Percentiles rank a stretch among this genome's conserved stretches.
These are phyloP conservation scores for Mus spretus DNA, from an alignment of 2,797 vertebrate species.

Conservation along the genomic window DNA sequence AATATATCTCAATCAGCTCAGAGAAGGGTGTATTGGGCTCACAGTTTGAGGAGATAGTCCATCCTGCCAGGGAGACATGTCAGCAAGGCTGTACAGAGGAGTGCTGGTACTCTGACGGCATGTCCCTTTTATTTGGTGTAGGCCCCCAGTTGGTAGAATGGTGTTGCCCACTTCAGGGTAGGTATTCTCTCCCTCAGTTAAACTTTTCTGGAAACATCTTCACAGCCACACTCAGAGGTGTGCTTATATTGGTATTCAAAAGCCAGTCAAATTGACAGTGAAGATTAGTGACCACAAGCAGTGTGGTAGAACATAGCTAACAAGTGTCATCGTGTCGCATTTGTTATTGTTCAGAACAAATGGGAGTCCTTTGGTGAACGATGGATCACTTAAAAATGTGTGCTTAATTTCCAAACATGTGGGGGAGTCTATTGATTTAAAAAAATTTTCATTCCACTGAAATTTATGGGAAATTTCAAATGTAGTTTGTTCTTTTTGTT, in stretches of 20 bases:
- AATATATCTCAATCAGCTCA: background rate
- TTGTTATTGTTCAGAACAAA: background rate
- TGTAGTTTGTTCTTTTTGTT: background rate
- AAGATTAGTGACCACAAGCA: background rate
- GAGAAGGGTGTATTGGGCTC: background rate
- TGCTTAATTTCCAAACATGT: background rate
- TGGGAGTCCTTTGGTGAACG: background rate
- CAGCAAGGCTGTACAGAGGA: background rate
- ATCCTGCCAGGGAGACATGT: background rate
- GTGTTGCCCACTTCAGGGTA: background rate
- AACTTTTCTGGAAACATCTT: background rate
- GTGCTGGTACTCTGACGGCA: background rate
- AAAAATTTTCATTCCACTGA: background rate
- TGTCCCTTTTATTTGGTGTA: background rate
- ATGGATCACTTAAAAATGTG: background rate
- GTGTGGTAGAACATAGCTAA: background rate
- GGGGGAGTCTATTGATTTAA: background rate
- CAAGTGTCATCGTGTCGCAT: background rate
- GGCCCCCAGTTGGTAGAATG: background rate
- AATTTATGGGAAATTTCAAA: slow-evolving; percentile 24
- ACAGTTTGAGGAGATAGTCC: background rate
- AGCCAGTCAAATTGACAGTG: background rate
- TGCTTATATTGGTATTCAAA: background rate
- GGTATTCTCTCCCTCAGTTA: background rate
- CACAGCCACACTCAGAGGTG: background rate